phyloP scores from a whole-genome alignment of 2,797 vertebrate genomes.

The Macropodus opercularis region DNA sequence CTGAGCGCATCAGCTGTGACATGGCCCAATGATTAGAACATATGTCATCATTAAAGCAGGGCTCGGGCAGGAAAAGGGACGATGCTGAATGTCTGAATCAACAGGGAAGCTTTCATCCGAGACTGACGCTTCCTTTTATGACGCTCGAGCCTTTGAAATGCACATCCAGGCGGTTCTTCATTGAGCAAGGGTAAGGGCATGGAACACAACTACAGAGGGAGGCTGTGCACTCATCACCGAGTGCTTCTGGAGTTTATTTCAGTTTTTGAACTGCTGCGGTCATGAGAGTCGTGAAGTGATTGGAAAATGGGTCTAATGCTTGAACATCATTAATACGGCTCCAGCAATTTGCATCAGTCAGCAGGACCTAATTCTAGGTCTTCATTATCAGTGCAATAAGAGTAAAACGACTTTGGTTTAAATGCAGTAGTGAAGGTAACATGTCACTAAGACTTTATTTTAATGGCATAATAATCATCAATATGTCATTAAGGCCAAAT shows the following conservation, averaged over 20 bases:
- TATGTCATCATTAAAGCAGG: conserved; percentile 65
- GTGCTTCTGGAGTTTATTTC: conserved; percentile 26
- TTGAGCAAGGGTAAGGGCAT: conserved; percentile 21
- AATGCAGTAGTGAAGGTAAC: too few relatives aligned
- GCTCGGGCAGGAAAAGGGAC: conserved; percentile 33
- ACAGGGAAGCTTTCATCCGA: conserved; percentile 63
- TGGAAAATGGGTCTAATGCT: conserved; percentile 14
- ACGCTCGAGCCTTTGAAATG: conserved; percentile 65
- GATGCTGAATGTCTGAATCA: conserved; percentile 56
- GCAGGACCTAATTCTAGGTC: not conserved
- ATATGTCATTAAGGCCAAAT: too few relatives aligned
- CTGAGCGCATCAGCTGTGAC: conserved; percentile 60
- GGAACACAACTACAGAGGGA: conserved; percentile 24
- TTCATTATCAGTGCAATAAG: not conserved
- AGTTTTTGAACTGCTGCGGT: conserved; percentile 32
- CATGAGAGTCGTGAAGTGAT: conserved; percentile 21
- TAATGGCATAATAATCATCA: too few relatives aligned
- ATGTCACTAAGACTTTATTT: too few relatives aligned
- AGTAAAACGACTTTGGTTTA: too few relatives aligned
- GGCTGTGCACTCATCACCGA: conserved; percentile 22
- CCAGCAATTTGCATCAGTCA: not conserved
- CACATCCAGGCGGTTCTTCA: conserved; percentile 46
- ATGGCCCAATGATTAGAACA: conserved; percentile 73
- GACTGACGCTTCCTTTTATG: conserved; percentile 59
- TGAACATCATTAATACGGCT: conserved; percentile 7